phyloP scores from a whole-genome alignment of 2,888 invertebrate species.

The Drosophila longiperda region DNA sequence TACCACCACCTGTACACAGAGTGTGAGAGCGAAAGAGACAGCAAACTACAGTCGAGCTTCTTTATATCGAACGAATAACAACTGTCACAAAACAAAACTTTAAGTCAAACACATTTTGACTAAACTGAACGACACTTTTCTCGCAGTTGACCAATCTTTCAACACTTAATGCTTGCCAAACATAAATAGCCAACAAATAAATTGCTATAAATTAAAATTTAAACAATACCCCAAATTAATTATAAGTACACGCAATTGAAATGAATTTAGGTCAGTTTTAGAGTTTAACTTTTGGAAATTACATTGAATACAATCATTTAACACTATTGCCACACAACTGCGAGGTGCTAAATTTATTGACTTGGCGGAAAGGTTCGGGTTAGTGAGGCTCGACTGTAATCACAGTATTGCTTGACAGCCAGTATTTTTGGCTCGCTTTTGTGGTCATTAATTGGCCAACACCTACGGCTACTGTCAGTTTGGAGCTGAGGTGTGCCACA shows the following conservation, averaged over 20 bases:
- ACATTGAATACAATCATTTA: constrained; percentile 1
- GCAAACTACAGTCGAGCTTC: constrained; percentile 1
- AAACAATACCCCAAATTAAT: background rate
- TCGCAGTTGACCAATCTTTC: background rate
- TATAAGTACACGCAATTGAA: background rate
- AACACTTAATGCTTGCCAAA: background rate
- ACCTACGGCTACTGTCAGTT: constrained; percentile 58
- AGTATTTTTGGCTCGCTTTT: constrained; percentile 41
- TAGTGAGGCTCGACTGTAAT: constrained; percentile 31
- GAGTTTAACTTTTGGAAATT: background rate
- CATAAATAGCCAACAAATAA: background rate
- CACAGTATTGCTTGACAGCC: constrained; percentile 47
- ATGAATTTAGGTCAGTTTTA: background rate
- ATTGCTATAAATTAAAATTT: background rate
- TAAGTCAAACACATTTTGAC: background rate
- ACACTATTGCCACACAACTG: constrained; percentile 1
- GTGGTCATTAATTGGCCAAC: constrained; percentile 57
- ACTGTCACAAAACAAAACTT: background rate
- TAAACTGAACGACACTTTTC: background rate
- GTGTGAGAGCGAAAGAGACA: background rate
- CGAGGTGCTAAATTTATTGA: background rate
- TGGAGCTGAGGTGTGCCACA: constrained; percentile 55
- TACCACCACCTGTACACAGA: constrained; percentile 43
- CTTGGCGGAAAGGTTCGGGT: background rate
- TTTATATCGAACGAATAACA: background rate